Percentiles rank a stretch among this genome's conserved stretches.
Evolutionary conservation across 2,113 vertebrate species (phyloP).

Genomic region (Noctilio leporinus): DNA sequence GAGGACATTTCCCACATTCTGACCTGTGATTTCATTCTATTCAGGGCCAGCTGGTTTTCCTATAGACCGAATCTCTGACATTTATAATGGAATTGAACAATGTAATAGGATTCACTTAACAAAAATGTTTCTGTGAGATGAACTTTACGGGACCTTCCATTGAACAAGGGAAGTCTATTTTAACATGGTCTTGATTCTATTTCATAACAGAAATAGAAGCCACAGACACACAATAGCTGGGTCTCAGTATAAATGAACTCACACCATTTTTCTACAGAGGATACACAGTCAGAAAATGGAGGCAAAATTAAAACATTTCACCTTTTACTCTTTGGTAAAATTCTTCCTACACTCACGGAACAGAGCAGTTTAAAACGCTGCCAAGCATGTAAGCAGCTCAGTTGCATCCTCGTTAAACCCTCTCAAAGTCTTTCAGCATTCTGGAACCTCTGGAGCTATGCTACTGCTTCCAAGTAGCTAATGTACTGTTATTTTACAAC

Average conservation of each 20-base stretch:
- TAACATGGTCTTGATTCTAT: background rate
- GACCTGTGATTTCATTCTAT: slow-evolving; percentile 22
- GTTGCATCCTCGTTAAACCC: background rate
- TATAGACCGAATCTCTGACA: slow-evolving; percentile 3
- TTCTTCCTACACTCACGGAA: background rate
- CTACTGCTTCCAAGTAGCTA: slow-evolving; percentile 51
- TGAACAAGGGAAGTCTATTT: background rate
- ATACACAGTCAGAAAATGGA: background rate
- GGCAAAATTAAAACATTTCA: slow-evolving; percentile 45
- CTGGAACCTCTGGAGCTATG: slow-evolving; percentile 13
- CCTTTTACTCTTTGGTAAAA: slow-evolving; percentile 26
- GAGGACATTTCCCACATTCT: slow-evolving; percentile 12
- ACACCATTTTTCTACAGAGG: background rate
- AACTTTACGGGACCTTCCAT: slow-evolving; percentile 16
- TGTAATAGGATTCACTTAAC: slow-evolving; percentile 49
- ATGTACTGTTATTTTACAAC: slow-evolving; percentile 56
- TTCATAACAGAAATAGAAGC: slow-evolving; percentile 4
- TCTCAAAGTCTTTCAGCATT: background rate
- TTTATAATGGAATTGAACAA: slow-evolving; percentile 48
- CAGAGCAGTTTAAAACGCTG: background rate
- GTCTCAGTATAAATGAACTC: background rate
- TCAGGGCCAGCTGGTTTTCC: slow-evolving; percentile 7
- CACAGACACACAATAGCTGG: background rate
- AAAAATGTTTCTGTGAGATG: slow-evolving; percentile 33
- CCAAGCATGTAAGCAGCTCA: background rate